Conservation (phyloP, 1,140 invertebrate species). For the Laupala kohalensis region DNA sequence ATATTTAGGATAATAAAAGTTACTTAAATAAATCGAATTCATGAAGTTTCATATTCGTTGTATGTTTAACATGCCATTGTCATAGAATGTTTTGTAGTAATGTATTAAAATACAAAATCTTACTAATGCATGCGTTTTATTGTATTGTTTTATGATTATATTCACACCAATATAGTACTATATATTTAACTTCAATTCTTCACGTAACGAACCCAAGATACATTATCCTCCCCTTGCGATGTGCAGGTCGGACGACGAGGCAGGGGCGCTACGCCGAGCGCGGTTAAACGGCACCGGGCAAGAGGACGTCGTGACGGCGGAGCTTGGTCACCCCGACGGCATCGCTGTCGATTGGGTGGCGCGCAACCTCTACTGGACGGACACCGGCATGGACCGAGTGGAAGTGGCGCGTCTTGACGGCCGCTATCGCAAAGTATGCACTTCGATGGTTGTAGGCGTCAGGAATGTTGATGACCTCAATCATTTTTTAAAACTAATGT, state of each 20-base stretch:
- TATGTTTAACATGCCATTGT: no score
- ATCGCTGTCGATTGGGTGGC: constrained; percentile 82
- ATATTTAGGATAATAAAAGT: no score
- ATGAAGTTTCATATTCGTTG: no score
- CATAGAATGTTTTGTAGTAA: no score
- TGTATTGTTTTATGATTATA: not conserved
- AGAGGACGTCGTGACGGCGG: constrained; percentile 60
- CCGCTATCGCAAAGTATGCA: constrained; percentile 48
- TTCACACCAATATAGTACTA: not conserved
- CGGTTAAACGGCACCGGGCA: constrained; percentile 57
- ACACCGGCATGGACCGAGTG: constrained; percentile 76
- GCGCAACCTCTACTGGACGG: constrained; percentile 87
- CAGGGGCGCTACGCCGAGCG: constrained; percentile 43
- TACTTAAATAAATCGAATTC: no score
- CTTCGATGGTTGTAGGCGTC: not conserved
- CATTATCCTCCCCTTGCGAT: no score
- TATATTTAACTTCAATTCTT: not conserved
- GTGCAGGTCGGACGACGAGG: constrained; percentile 25
- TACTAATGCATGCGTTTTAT: no score
- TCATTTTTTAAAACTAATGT: no score
- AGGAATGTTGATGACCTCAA: no score
- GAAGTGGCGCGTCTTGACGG: constrained; percentile 75
- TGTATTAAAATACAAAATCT: no score
- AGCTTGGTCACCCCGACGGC: constrained; percentile 72
- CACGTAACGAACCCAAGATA: no score